Evolutionary conservation across 2,113 vertebrate genomes (phyloP), one percentile per base, ranked within the genome.

Genomic region (Toxotes chatareus): DNA sequence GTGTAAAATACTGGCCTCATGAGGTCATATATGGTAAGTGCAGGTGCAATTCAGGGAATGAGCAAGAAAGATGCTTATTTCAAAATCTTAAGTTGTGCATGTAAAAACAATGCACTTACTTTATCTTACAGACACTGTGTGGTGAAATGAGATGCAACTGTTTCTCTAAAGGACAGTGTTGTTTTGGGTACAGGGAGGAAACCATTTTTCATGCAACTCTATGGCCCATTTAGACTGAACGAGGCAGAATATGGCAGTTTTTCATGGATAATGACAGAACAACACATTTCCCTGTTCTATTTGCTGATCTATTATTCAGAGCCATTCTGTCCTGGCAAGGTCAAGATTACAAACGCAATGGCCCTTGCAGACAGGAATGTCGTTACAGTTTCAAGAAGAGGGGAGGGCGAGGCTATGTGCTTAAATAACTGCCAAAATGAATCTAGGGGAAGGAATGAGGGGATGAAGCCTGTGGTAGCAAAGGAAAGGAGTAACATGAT

Each of bases 281-380:
- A 88, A 80, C 65, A 77, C 53, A 65, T 85, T 73, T 76, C 49
- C 47, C 31, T 19, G 11, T 64, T 71, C 57, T 82, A 67, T 79
- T 87, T 92, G 87, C 77, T 79, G 55, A 87, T 85, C 51, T 80
- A 56, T 85, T 84, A 86, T 82, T 61, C 55, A 73, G 67, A 88
- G 65, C 44, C 64, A 13, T 73, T 87, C 44, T 59, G 67, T 53
- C 71, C 46, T 64, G 78, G 62, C 60, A 76, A 73, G 74, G 61
- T 66, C 7, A 7, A 67, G 17, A 76, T 81, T 76, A 62, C 80
- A 86, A 83, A 85, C 0, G 9, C 16, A 75, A 62, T 51, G 75
- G 70, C 57, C 59, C 56, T 80, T 80, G 53, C 75, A 91, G 77
- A 71, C 61, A 84, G 76, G 78, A 87, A 81, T 72, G 68, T 59